phyloP scores from a whole-genome alignment of 2,797 vertebrate genomes.

The Tolypeutes matacus region DNA sequence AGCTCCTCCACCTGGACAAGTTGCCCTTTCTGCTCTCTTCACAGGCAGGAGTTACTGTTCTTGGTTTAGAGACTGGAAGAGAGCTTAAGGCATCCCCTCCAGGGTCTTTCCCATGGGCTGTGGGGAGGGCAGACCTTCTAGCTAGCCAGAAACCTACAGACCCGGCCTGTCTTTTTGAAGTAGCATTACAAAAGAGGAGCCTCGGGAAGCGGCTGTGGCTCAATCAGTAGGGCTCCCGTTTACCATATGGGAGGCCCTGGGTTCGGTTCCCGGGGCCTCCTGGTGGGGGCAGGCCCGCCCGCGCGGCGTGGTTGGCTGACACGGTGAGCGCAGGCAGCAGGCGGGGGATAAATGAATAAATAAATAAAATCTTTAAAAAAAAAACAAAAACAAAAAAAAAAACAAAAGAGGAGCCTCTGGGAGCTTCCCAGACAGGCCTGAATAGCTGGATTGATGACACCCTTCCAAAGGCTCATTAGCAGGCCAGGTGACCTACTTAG shows the following conservation, averaged over 20 bases:
- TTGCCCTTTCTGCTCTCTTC: neutral
- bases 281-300: too few relatives aligned
- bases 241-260: too few relatives aligned
- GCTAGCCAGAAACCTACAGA: neutral
- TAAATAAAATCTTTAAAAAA: too few relatives aligned
- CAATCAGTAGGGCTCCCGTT: too few relatives aligned
- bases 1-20: too few relatives aligned
- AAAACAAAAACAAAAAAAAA: too few relatives aligned
- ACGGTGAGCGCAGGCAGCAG: too few relatives aligned
- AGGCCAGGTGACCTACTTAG: neutral
- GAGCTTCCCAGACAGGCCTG: neutral
- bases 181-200: neutral
- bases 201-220: too few relatives aligned
- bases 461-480: neutral
- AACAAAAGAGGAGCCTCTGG: too few relatives aligned
- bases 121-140: neutral
- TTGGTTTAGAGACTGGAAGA: neutral
- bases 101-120: neutral
- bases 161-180: neutral
- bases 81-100: neutral
- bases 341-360: too few relatives aligned
- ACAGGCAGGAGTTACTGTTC: neutral
- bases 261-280: too few relatives aligned
- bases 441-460: neutral
- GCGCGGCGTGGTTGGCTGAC: too few relatives aligned